A percentile compares a stretch with the other conserved stretches of the same genome.
These are phyloP conservation scores for Ochropleura leucogaster DNA, from an alignment of 2,888 invertebrate genomes.

Conservation along the genomic window DNA sequence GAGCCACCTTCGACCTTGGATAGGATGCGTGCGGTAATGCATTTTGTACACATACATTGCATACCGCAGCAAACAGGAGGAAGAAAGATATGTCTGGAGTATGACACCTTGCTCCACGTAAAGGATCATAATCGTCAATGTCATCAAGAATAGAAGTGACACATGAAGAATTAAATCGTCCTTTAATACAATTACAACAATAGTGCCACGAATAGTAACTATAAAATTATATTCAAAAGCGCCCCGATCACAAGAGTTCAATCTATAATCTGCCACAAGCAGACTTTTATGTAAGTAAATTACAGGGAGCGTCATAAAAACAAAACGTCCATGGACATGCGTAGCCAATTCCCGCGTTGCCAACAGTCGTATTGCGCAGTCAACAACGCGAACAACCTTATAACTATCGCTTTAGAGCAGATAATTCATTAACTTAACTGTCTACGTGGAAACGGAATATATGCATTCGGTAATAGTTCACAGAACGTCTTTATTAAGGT, in stretches of 20 bases:
- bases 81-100: background rate
- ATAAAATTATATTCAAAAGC: slow-evolving; percentile 18
- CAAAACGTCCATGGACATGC: slow-evolving; percentile 86
- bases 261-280: slow-evolving; percentile 42
- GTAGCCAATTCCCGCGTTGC: slow-evolving; percentile 81
- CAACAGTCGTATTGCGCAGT: slow-evolving; percentile 77
- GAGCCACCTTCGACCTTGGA: slow-evolving; percentile 89
- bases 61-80: background rate
- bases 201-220: background rate
- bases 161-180: background rate
- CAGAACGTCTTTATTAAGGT: slow-evolving; percentile 82
- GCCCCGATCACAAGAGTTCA: slow-evolving; percentile 30
- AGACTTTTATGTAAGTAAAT: slow-evolving; percentile 66
- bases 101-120: background rate
- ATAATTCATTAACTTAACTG: slow-evolving; percentile 81
- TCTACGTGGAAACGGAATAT: slow-evolving; percentile 69
- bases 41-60: slow-evolving; percentile 60
- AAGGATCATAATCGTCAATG: background rate
- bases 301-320: slow-evolving; percentile 76
- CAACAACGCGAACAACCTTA: slow-evolving; percentile 76
- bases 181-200: background rate
- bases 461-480: slow-evolving; percentile 79
- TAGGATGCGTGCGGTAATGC: slow-evolving; percentile 80
- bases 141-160: background rate
- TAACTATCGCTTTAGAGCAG: slow-evolving; percentile 81